Evolutionary conservation across 2,113 vertebrate genomes (phyloP).

Genomic region (Sphyrna mokarran): DNA sequence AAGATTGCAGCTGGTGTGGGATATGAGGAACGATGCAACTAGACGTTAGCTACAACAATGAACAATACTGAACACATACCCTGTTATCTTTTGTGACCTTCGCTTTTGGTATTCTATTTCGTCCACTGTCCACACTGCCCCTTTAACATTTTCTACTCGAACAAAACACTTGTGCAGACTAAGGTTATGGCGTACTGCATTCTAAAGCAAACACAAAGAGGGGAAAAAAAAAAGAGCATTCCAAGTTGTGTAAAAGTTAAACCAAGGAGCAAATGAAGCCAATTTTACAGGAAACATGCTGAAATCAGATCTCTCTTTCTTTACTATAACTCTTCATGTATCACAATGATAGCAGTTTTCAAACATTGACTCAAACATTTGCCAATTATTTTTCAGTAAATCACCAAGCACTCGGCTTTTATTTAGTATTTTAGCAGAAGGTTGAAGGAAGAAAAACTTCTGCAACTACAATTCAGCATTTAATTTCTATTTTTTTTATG

Average conservation of each 20-base stretch:
- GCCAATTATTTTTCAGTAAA: neutral
- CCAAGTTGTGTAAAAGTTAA: slow-evolving; percentile 25
- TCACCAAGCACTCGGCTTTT: neutral
- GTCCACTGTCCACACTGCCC: slow-evolving; percentile 97
- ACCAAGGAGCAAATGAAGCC: slow-evolving; percentile 19
- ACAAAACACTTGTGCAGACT: slow-evolving; percentile 99
- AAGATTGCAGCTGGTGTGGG: slow-evolving; percentile 4
- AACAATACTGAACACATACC: slow-evolving; percentile 63
- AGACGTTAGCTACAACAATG: slow-evolving; percentile 17
- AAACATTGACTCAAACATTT: neutral
- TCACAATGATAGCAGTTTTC: neutral
- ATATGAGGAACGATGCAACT: neutral
- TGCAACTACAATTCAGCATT: neutral
- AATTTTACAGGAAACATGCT: slow-evolving; percentile 24
- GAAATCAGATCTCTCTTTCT: neutral
- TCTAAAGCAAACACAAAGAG: slow-evolving; percentile 69
- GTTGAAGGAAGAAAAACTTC: neutral
- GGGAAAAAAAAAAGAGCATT: slow-evolving; percentile 39
- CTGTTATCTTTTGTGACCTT: slow-evolving; percentile 98
- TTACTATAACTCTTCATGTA: neutral
- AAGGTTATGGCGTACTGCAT: slow-evolving; percentile 97
- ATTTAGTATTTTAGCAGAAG: neutral
- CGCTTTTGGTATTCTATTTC: slow-evolving; percentile 99
- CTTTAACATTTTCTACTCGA: slow-evolving; percentile 98
- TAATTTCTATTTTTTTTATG: neutral